These are phyloP conservation scores for Fopius arisanus DNA, from an alignment of 1,140 invertebrate genomes.

Conservation along the genomic window DNA sequence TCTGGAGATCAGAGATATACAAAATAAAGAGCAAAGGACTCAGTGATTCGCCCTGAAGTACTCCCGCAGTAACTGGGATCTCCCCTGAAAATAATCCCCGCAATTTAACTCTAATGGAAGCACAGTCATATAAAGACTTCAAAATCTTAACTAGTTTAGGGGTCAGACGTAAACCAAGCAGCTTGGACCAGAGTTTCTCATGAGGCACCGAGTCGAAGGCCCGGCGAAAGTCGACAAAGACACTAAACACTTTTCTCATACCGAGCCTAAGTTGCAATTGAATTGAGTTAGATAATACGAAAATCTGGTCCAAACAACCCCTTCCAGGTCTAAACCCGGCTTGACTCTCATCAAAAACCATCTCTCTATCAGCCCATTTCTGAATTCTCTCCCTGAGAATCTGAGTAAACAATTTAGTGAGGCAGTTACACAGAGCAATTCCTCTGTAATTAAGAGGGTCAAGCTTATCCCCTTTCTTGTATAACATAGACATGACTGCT, in stretches of 20 bases:
- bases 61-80: conserved; percentile 21
- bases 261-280: conserved; percentile 23
- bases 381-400: too few species aligned
- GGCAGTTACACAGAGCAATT: too few species aligned
- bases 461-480: too few species aligned
- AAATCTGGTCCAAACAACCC: conserved; percentile 39
- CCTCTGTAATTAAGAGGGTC: too few species aligned
- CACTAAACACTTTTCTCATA: too few species aligned
- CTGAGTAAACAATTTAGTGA: too few species aligned
- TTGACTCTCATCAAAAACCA: conserved; percentile 35
- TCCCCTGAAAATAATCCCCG: background rate
- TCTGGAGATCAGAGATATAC: conserved; percentile 33
- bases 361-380: conserved; percentile 19
- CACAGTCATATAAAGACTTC: background rate
- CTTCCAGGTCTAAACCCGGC: too few species aligned
- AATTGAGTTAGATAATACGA: conserved; percentile 32
- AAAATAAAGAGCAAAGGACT: conserved; percentile 32
- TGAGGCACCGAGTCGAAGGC: conserved; percentile 25
- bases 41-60: conserved; percentile 32
- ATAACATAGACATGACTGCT: too few species aligned
- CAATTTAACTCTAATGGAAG: conserved; percentile 7
- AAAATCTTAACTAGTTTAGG: background rate
- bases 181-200: too few species aligned
- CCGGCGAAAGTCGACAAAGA: too few species aligned
- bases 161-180: background rate